Percentiles rank a stretch among this genome's conserved stretches.
Evolutionary conservation across 2,113 vertebrate genomes (phyloP).

Genomic region (Phycodurus eques): DNA sequence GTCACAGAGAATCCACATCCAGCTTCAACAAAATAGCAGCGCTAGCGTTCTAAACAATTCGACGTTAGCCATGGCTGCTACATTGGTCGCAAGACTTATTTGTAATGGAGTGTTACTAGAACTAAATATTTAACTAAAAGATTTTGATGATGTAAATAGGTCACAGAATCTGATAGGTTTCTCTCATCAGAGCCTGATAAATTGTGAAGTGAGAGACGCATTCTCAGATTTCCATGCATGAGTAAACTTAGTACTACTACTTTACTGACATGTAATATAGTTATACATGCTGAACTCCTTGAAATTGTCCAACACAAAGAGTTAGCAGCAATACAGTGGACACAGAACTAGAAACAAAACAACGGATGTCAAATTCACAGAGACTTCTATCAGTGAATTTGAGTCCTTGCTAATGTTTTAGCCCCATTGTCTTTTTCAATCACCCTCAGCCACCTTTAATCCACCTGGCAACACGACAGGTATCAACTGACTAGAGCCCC

Average conservation of each 20-base stretch:
- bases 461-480: neutral
- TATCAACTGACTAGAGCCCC: neutral
- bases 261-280: neutral
- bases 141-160: slow-evolving; percentile 12
- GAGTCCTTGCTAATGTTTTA: neutral
- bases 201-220: neutral
- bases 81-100: too few relatives aligned
- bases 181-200: neutral
- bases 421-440: slow-evolving; percentile 7
- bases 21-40: too few relatives aligned
- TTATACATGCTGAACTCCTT: neutral
- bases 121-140: neutral
- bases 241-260: neutral
- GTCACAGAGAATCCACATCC: too few relatives aligned
- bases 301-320: neutral
- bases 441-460: slow-evolving; percentile 7
- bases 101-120: too few relatives aligned
- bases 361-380: neutral
- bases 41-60: too few relatives aligned
- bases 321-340: neutral
- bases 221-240: neutral
- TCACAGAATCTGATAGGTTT: slow-evolving; percentile 6
- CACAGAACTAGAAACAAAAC: neutral
- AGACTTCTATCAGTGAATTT: neutral
- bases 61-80: too few relatives aligned